Conservation (phyloP, 2,888 invertebrate genomes). For the Eristalis intricaria region DNA sequence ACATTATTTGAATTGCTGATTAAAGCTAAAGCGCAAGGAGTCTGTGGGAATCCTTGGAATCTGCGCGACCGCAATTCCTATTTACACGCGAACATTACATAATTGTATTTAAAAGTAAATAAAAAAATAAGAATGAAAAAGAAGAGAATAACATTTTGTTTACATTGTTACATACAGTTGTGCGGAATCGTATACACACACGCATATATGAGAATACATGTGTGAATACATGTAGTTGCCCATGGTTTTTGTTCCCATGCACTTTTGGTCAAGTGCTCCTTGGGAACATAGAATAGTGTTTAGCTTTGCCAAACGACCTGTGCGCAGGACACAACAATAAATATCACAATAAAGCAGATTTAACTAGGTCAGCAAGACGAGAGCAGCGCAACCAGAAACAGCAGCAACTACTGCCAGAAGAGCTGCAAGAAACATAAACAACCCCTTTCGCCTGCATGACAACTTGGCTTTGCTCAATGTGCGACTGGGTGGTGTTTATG, state of each 20-base stretch:
- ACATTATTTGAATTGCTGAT: conserved; percentile 43
- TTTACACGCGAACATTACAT: conserved; percentile 51
- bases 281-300: conserved; percentile 50
- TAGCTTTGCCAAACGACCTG: conserved; percentile 38
- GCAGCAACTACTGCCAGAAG: conserved; percentile 36
- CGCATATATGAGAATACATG: neutral
- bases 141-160: conserved; percentile 36
- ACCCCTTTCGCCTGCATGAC: conserved; percentile 46
- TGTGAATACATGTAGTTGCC: conserved; percentile 18
- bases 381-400: conserved; percentile 37
- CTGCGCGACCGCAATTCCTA: conserved; percentile 47
- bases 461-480: conserved; percentile 43
- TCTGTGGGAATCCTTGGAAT: conserved; percentile 57
- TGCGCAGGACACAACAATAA: conserved; percentile 72
- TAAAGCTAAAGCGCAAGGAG: conserved; percentile 55
- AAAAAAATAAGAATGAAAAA: neutral
- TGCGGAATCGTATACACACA: conserved; percentile 21
- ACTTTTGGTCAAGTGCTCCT: conserved; percentile 68
- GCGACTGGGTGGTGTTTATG: conserved; percentile 1
- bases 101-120: conserved; percentile 54
- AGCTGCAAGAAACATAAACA: conserved; percentile 60
- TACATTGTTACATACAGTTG: conserved; percentile 44
- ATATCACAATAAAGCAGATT: conserved; percentile 66
- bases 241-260: conserved; percentile 52
- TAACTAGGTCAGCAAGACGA: conserved; percentile 69